Evolutionary conservation across 2,113 vertebrate genomes (phyloP), one percentile per base, ranked within the genome.

Genomic region (Eurypyga helias): DNA sequence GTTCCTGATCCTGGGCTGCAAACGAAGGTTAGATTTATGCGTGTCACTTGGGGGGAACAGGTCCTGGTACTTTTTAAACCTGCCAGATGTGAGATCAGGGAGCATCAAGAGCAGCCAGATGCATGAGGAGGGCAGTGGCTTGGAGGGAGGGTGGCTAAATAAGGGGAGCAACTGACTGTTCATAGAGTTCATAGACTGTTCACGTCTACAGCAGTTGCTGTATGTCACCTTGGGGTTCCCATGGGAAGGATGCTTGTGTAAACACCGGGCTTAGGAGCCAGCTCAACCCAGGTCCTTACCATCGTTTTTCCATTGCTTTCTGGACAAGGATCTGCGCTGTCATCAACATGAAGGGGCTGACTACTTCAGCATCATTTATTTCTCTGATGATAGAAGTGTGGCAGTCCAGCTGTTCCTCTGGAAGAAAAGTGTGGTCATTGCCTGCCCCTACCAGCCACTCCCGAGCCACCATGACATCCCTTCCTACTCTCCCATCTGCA

Each of bases 401-500:
- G 8, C 97, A 98, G 14, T 97, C 94, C 51, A 98, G 91, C 10
- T 85, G 28, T 55, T 96, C 90, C 45, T 98, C 98, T 98, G 94
- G 51, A 93, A 96, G 34, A 78, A 62, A 57, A 36, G 15, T 55
- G 46, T 1, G 7, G 33, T 57, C 31, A 70, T 29, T 51, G 29
- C 21, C 15, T 70, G 15, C 46, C 6, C 28, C 67, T 51, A 26
- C 17, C 41, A 81, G 34, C 60, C 26, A 29, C 29, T 10, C 18
- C 21, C 0, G 1, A 64, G 31, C 66, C 28, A n/a, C 51, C 23
- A 13, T 13, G 33, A 34, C 55, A 36, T 17, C 64, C 66, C 64
- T 55, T 81, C 43, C 48, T 46, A 51, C 36, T 29, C 25, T 71
- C 25, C 9, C 14, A 57, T 57, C 46, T 54, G 45, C 60, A 73